Conservation (phyloP, 2,113 vertebrate species). For the Lepus europaeus region DNA sequence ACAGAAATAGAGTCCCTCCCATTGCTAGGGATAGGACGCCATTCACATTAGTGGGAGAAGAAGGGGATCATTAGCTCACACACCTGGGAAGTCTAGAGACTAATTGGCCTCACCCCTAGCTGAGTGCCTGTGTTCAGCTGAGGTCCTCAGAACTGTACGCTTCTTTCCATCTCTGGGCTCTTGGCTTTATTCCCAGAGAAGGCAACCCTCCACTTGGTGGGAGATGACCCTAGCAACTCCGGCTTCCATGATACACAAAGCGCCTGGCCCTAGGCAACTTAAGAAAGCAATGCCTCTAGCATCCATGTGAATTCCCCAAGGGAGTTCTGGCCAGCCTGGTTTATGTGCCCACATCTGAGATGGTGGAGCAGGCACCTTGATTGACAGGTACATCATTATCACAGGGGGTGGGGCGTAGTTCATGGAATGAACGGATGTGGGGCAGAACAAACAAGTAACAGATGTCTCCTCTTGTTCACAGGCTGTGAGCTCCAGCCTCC, state of each 20-base stretch:
- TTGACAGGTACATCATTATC: background rate
- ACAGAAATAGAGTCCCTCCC: background rate
- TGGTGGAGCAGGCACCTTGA: background rate
- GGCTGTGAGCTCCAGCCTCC: background rate
- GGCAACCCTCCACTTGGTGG: background rate
- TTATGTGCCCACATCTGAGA: background rate
- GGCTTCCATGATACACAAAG: background rate
- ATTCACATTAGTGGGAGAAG: background rate
- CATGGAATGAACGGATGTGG: background rate
- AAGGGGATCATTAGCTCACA: background rate
- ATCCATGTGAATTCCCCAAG: background rate
- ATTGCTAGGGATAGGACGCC: background rate
- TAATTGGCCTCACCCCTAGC: fast-evolving
- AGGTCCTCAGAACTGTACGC: fast-evolving
- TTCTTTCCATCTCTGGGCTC: background rate
- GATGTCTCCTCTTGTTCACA: slow-evolving; percentile 57
- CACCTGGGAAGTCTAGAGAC: background rate
- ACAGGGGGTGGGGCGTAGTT: background rate
- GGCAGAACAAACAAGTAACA: slow-evolving; percentile 47
- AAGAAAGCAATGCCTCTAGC: background rate
- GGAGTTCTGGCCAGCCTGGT: background rate
- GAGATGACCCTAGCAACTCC: background rate
- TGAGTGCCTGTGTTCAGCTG: background rate
- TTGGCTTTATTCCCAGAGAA: background rate
- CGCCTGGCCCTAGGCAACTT: background rate